Evolutionary conservation across 2,888 invertebrate species (phyloP).

Genomic region (Meganola albula): DNA sequence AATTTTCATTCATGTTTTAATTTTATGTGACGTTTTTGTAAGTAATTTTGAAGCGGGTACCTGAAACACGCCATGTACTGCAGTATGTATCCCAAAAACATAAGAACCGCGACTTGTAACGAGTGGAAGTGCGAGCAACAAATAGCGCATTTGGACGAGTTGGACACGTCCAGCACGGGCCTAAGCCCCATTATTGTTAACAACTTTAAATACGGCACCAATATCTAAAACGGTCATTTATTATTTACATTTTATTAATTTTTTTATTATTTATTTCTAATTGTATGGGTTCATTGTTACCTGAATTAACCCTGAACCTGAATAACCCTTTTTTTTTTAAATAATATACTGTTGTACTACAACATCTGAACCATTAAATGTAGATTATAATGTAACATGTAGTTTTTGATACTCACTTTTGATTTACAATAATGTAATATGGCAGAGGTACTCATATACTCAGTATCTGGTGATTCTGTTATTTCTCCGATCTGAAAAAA

Average conservation of each 20-base stretch:
- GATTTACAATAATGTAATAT: slow-evolving; percentile 89
- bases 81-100: slow-evolving; percentile 84
- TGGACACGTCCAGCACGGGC: slow-evolving; percentile 81
- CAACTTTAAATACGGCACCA: slow-evolving; percentile 85
- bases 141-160: slow-evolving; percentile 77
- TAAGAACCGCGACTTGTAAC: slow-evolving; percentile 80
- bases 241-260: no score
- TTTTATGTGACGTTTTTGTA: no score
- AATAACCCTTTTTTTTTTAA: no score
- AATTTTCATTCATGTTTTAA: no score
- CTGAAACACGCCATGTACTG: slow-evolving; percentile 89
- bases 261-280: no score
- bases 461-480: slow-evolving; percentile 81
- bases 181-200: slow-evolving; percentile 86
- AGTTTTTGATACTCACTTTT: slow-evolving; percentile 76
- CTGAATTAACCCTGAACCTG: no score
- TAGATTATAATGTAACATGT: no score
- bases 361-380: no score
- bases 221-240: slow-evolving; percentile 74
- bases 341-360: no score
- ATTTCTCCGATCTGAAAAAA: slow-evolving; percentile 81
- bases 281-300: no score
- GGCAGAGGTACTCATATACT: slow-evolving; percentile 85
- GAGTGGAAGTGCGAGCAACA: slow-evolving; percentile 83
- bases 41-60: no score